Evolutionary conservation across 2,113 vertebrate species (phyloP).

Genomic region (Melanerpes formicivorus): DNA sequence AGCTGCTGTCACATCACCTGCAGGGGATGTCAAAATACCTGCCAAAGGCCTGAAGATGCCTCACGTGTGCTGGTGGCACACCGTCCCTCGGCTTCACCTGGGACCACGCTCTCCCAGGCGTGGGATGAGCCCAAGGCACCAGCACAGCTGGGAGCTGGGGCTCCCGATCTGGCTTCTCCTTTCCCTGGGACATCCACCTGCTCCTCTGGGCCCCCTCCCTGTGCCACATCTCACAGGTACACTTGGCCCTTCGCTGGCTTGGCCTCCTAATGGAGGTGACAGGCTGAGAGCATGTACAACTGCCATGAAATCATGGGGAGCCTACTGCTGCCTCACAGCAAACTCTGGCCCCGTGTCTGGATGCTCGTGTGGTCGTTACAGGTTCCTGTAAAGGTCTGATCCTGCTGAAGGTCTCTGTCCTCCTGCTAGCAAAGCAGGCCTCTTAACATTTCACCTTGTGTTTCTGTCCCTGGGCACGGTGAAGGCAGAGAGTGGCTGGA

Average conservation of each 20-base stretch:
- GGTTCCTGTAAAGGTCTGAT: not conserved
- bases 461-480: not conserved
- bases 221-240: not conserved
- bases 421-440: not conserved
- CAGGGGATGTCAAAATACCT: not conserved
- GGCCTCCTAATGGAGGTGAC: rapidly evolving
- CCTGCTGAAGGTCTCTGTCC: not conserved
- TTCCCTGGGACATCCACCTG: not conserved
- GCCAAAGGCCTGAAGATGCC: not conserved
- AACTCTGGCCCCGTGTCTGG: not conserved
- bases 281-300: not conserved
- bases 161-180: not conserved
- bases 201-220: not conserved
- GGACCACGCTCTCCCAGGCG: not conserved
- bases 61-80: not conserved
- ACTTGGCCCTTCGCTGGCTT: not conserved
- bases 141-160: rapidly evolving
- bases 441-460: rapidly evolving
- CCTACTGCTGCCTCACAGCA: not conserved
- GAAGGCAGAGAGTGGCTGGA: not conserved
- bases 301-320: not conserved
- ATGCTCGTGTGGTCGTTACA: not conserved
- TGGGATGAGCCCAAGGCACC: not conserved
- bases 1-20: not conserved
- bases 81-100: not conserved